Percentiles rank a stretch among this genome's conserved stretches.
phyloP scores from a whole-genome alignment of 2,888 invertebrate species.

The Minunthozetes semirufus region DNA sequence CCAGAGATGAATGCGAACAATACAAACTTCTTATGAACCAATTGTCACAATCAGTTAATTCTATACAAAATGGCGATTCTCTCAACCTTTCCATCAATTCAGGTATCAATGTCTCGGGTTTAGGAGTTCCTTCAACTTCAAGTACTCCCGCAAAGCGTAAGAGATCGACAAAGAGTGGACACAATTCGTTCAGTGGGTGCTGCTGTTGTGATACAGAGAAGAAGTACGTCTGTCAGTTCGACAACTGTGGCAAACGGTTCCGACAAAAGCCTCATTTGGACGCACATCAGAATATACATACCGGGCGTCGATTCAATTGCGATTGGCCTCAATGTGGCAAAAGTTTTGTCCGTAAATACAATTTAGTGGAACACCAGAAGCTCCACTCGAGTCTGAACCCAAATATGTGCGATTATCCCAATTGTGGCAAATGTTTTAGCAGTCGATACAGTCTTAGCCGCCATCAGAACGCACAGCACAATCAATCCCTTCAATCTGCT shows the following conservation, averaged over 20 bases:
- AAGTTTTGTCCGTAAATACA: constrained; percentile 36
- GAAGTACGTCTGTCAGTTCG: constrained; percentile 31
- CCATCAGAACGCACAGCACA: constrained; percentile 35
- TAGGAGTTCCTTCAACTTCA: not conserved
- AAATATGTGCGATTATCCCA: constrained; percentile 34
- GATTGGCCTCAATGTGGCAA: constrained; percentile 36
- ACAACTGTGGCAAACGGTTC: constrained; percentile 34
- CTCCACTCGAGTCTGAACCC: constrained; percentile 30
- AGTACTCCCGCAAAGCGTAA: not conserved
- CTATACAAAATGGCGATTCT: not conserved
- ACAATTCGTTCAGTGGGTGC: not conserved
- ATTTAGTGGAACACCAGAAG: constrained; percentile 34
- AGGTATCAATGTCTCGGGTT: not conserved
- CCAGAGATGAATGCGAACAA: constrained; percentile 24
- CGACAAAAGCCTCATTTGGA: constrained; percentile 36
- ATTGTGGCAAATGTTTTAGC: constrained; percentile 36
- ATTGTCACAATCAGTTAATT: constrained; percentile 11
- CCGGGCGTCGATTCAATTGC: constrained; percentile 30
- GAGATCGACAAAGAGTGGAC: not conserved
- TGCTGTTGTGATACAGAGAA: constrained; percentile 34
- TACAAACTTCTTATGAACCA: constrained; percentile 21
- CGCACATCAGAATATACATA: constrained; percentile 34
- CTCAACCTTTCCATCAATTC: not conserved
- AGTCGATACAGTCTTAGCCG: constrained; percentile 34
- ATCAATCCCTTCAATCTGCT: not conserved